Evolutionary conservation across 37 sponge, comb jelly and placozoan genomes (phyloP).

Genomic region (Lycopodina hypogea): DNA sequence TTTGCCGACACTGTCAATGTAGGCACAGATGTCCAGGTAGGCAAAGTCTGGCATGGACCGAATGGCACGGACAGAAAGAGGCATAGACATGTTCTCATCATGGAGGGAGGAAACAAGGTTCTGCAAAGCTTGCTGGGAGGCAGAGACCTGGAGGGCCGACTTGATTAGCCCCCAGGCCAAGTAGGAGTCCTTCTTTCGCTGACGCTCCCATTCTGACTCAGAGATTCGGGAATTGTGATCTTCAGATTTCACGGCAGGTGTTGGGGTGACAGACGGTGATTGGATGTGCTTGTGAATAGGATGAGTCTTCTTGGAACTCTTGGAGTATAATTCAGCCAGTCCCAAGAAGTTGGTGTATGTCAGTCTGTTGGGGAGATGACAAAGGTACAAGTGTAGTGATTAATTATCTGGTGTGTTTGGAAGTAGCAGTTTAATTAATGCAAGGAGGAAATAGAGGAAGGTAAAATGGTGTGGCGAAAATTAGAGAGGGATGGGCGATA

Average conservation of each 20-base stretch:
- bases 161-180: constrained; percentile 41
- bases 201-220: background rate
- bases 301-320: background rate
- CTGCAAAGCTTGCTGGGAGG: constrained; percentile 5
- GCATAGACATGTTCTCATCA: constrained; percentile 19
- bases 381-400: too few species aligned
- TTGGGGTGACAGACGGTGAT: background rate
- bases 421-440: too few species aligned
- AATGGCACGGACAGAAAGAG: constrained; percentile 19
- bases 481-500: too few species aligned
- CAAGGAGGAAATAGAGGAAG: too few species aligned
- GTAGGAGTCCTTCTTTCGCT: constrained; percentile 22
- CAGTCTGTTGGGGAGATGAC: constrained; percentile 13
- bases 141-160: constrained; percentile 17
- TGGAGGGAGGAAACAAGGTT: constrained; percentile 20
- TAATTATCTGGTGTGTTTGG: too few species aligned
- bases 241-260: background rate
- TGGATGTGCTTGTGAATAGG: background rate
- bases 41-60: constrained; percentile 46
- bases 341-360: constrained; percentile 3
- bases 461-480: too few species aligned
- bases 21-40: constrained; percentile 27
- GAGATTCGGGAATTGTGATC: background rate
- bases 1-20: background rate
- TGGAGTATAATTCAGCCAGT: constrained; percentile 14